phyloP scores from a whole-genome alignment of 2,797 vertebrate genomes.

The Oreortyx pictus region DNA sequence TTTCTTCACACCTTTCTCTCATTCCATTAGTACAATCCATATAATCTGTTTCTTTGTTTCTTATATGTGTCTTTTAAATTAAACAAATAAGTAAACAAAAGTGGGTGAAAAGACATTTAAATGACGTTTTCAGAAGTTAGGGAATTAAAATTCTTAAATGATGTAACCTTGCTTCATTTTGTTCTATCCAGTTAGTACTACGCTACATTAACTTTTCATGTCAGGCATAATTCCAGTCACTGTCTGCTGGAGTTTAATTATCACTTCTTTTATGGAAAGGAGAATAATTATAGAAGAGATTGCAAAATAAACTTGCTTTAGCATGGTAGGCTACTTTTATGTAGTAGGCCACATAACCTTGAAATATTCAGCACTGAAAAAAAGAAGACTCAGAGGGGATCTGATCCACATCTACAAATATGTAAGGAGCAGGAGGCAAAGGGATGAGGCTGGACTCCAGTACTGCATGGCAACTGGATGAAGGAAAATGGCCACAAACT shows the following conservation, averaged over 20 bases:
- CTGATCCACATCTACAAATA: too few relatives aligned
- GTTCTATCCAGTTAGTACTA: neutral
- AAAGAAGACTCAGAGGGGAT: too few relatives aligned
- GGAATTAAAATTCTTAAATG: neutral
- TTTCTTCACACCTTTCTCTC: neutral
- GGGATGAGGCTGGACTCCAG: too few relatives aligned
- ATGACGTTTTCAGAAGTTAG: neutral
- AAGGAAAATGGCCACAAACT: too few relatives aligned
- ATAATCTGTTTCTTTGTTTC: neutral
- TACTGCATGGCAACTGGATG: too few relatives aligned
- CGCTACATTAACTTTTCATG: neutral
- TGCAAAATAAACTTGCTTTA: conserved; percentile 24
- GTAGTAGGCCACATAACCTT: neutral
- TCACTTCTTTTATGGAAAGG: neutral
- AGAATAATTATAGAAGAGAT: neutral
- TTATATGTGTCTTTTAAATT: neutral
- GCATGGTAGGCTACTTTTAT: neutral
- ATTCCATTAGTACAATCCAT: neutral
- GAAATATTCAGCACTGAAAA: neutral
- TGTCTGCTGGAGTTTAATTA: neutral
- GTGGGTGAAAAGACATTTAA: neutral
- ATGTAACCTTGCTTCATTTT: neutral
- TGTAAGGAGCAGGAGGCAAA: too few relatives aligned
- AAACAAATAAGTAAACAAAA: neutral
- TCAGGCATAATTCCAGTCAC: neutral